Percentiles rank a stretch among this genome's conserved stretches.
phyloP scores from a whole-genome alignment of 2,797 vertebrate species.

The Lagorchestes hirsutus region DNA sequence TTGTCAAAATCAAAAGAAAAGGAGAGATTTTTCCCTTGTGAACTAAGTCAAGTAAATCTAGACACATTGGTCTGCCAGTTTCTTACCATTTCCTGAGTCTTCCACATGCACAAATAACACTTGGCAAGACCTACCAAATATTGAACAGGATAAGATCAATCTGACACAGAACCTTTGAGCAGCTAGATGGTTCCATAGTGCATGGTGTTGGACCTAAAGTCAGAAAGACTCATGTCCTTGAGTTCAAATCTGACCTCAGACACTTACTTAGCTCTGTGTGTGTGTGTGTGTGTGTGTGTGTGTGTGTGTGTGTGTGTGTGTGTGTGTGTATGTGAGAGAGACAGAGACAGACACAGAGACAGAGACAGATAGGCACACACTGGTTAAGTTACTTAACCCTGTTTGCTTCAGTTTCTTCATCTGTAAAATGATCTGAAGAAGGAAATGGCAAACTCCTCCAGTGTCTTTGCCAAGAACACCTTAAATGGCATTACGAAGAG shows the following conservation, averaged over 20 bases:
- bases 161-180: neutral
- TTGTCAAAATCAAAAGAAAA: constrained; percentile 29
- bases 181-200: neutral
- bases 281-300: too few relatives aligned
- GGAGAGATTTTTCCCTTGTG: constrained; percentile 25
- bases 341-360: too few relatives aligned
- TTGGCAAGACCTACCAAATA: neutral
- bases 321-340: too few relatives aligned
- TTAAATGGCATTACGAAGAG: neutral
- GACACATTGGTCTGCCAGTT: constrained; percentile 38
- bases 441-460: neutral
- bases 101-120: neutral
- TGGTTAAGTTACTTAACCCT: neutral
- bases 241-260: too few relatives aligned
- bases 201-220: neutral
- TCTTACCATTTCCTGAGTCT: constrained; percentile 37
- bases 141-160: neutral
- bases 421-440: neutral
- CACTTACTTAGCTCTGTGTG: neutral
- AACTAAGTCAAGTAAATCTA: constrained; percentile 54
- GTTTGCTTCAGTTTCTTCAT: neutral
- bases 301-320: neutral
- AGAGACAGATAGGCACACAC: too few relatives aligned
- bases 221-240: neutral
- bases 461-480: neutral